Evolutionary conservation across 2,113 vertebrate genomes (phyloP), one percentile per base, ranked within the genome.

Genomic region (Spilogale gracilis): DNA sequence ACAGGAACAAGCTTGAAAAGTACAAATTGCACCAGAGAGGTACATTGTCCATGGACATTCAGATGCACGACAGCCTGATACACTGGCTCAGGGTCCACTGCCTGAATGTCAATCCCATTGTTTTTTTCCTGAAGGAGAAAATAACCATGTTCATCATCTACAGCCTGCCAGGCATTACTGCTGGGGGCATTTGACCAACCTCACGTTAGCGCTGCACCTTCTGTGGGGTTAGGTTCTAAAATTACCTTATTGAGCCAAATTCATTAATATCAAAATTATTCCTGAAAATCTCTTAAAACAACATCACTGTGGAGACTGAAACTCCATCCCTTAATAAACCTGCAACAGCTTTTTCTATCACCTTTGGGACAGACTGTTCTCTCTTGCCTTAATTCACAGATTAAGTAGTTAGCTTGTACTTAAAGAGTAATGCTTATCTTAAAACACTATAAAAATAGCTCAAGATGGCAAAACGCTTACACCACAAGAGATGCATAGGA

Each of bases 241-340:
- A 11, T 76, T 85, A 86, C 23, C 21, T 76, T 93, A 48, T 4
- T 58, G 60, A 78, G 20, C 9, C n/a, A 48, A 32, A 79, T 80
- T 91, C 56, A 88, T 91, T 91, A 94, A 67, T 94, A 71, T 32
- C 56, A 84, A 89, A 93, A 71, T 86, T 76, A 89, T 81, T 50
- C 23, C 63, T n/a, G 27, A n/a, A 84, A 73, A 79, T 76, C 18
- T 82, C 69, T 96, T 84, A 80, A 17, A 60, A 71, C 6, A 30
- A 32, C 69, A 91, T 85, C 30, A 74, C 50, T 23, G 18, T 73
- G 27, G 80, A 87, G 92, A 87, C 67, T 67, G 63, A 83, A 78
- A 79, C 54, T 63, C 7, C 32, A 23, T 90, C 74, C 69, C n/a
- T 86, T 80, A 92, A 12, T 86, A 82, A 81, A 92, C 27, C 2